Base-by-base conservation (phyloP, 2,113 vertebrate genomes). In the Miniopterus natalensis region DNA sequence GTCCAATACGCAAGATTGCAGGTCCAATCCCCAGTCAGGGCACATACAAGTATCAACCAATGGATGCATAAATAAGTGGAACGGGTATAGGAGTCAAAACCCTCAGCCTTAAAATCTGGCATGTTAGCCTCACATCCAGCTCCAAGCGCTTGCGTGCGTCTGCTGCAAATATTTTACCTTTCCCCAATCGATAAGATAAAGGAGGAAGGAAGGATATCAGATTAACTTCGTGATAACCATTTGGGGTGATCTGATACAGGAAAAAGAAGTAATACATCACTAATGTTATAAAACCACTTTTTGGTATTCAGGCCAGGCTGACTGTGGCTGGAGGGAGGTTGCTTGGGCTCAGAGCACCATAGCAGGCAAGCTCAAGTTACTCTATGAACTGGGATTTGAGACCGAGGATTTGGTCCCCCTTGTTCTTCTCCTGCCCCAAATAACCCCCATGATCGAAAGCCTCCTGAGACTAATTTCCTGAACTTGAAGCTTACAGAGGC, bases 151-250 rank as follows among this genome's bases (percentile, higher is more conserved):
- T 59, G 3, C 31, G 13, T 68, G 66, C 63, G 21, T 88, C 23
- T 83, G 6, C 29, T 79, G 42, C 20, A 93, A 92, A 73, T 36
- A 71, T 86, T 90, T 92, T 29, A 51, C 27, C 63, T 83, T 93
- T 94, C 27, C 55, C 25, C 68, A 59, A 10, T 18, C 89, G 55
- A 79, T 63, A 91, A 93, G 88, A 63, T 51, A 92, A 84, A 95
- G 57, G 45, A 83, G 1, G 1, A 88, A 91, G 68, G 49, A 90
- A 91, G 45, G 45, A 47, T 66, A 86, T 57, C 27, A 84, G 74
- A 71, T 65, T 71, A 65, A 84, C 36, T 31, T 94, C 27, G 27
- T 29, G 47, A 84, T 90, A 90, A 92, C 47, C 59, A 61, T 88
- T 81, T 89, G 29, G n/a, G 78, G 20, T 65, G 14, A 96, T 88